Base-by-base conservation (phyloP, 1,140 invertebrate genomes). In the Calosoma granatense region DNA sequence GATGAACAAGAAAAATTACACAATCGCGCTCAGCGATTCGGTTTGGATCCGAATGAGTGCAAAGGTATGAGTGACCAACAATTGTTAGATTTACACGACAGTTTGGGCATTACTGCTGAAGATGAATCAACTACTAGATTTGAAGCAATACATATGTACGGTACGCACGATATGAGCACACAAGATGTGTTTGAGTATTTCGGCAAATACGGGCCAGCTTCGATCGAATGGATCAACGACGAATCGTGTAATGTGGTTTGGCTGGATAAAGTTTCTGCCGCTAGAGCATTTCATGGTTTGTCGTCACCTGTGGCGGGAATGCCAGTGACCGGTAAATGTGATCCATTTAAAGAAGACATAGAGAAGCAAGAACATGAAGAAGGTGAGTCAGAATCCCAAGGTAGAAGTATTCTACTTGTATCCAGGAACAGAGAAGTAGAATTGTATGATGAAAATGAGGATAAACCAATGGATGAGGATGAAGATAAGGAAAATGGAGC, bases 181-280 rank as follows among this genome's bases (percentile, higher is more conserved):
- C 79, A 84, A 69, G 87, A 92, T 71, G 78, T 92, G 21, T 85
- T 91, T 66, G 78, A 81, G 61, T 91, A 90, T 71, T 87, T 91
- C 65, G 75, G 80, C 67, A 79, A 85, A 60, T 88, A 85, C 74
- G 78, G 79, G 55, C 87, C 88, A 30, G 73, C 80, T 2, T 79
- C 80, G 1, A 77, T 92, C 39, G 88, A 92, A 72, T 90, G 87
- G 87, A 82, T 91, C 56, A 85, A 87, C 77, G 82, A 89, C 69
- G 71, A 76, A 55, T 85, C 85, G 57, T 91, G 88, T 85, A 92
- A 90, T 75, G 76, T 90, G 23, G 78, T 89, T 2, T 92, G 86
- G 82, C 65, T 81, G 20, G 86, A 90, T 65, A 77, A 81, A 58
- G 68, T 83, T 56, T 81, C 81, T 21, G 81, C 85, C 61, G 86